Percentiles rank a stretch among this genome's conserved stretches.
These are phyloP conservation scores for Sebastes minor DNA, from an alignment of 2,797 vertebrate genomes.

Conservation along the genomic window DNA sequence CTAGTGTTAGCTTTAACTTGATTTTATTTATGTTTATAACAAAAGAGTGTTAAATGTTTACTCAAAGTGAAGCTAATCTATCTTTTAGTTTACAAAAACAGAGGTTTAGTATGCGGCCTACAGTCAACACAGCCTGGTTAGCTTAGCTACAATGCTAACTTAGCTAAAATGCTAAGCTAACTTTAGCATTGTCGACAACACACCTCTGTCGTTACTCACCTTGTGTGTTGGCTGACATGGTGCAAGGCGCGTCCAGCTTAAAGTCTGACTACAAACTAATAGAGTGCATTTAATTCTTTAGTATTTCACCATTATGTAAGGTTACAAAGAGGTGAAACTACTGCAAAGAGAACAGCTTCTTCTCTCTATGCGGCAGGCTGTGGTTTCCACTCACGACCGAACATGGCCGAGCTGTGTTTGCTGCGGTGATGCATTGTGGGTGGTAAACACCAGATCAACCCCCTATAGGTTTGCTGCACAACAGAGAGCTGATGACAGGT, in stretches of 20 bases:
- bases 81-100: too few species aligned
- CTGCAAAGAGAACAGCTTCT: background rate
- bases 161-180: conserved; percentile 33
- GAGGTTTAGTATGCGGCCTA: conserved; percentile 20
- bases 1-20: accelerated
- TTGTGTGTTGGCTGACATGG: conserved; percentile 78
- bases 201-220: conserved; percentile 66
- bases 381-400: conserved; percentile 39
- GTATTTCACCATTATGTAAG: background rate
- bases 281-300: conserved; percentile 62
- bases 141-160: conserved; percentile 33
- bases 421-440: conserved; percentile 74
- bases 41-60: too few species aligned
- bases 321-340: background rate
- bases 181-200: conserved; percentile 21
- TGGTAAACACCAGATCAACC: conserved; percentile 25
- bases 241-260: conserved; percentile 58
- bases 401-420: conserved; percentile 70
- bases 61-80: background rate
- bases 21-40: background rate
- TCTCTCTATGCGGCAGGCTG: conserved; percentile 13
- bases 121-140: background rate
- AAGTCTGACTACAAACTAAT: conserved; percentile 31
- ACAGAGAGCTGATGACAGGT: background rate
- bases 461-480: conserved; percentile 4